phyloP scores from a whole-genome alignment of 2,888 invertebrate species.

The Parapristionchus giblindavisi region DNA sequence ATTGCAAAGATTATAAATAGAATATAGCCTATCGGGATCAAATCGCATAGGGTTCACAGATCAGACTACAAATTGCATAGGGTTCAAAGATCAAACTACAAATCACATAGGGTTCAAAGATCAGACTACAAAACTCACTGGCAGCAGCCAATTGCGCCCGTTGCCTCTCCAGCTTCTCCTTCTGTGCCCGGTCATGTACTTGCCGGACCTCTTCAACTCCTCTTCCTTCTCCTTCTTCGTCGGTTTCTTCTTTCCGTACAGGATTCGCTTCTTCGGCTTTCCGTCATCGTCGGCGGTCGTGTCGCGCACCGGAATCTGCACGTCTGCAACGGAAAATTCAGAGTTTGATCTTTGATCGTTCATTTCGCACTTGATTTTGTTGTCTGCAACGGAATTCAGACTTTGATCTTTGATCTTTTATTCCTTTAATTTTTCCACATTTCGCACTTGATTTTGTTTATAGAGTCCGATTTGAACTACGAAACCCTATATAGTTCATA shows the following conservation, averaged over 20 bases:
- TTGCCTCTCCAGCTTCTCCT: conserved; percentile 84
- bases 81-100: conserved; percentile 44
- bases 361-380: no score
- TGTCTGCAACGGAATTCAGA: no score
- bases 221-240: conserved; percentile 81
- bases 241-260: conserved; percentile 42
- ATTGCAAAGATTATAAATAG: no score
- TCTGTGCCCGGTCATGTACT: conserved; percentile 90
- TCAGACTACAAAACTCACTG: conserved; percentile 35
- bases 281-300: conserved; percentile 40
- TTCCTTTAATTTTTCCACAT: no score
- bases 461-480: no score
- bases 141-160: conserved; percentile 74
- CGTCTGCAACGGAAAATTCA: conserved; percentile 44
- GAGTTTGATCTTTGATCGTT: conserved; percentile 49
- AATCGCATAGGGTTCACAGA: no score
- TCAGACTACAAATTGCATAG: no score
- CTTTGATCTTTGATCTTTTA: no score
- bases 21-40: no score
- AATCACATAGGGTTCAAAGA: conserved; percentile 47
- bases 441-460: no score
- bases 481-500: no score
- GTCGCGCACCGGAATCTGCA: conserved; percentile 40
- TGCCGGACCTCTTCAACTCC: conserved; percentile 91
- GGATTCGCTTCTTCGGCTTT: conserved; percentile 53